Percentiles rank a stretch among this genome's conserved stretches.
Conservation (phyloP, 2,113 vertebrate genomes). For the Reinhardtius hippoglossoides region DNA sequence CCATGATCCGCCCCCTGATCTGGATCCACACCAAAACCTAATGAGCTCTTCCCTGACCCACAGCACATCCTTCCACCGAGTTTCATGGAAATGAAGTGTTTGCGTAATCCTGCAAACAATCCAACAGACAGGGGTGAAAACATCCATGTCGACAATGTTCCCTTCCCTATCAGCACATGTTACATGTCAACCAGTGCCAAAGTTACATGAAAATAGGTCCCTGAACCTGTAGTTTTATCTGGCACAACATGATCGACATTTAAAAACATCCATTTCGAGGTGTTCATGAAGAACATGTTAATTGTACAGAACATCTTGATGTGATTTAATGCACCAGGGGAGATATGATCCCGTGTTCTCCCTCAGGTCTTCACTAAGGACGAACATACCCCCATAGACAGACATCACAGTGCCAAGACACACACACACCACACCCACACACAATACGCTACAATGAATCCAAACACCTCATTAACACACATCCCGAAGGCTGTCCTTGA, state of each 20-base stretch:
- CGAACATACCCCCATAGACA: constrained; percentile 23
- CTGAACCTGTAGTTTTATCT: constrained; percentile 3
- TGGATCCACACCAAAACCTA: no score
- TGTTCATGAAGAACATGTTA: constrained; percentile 10
- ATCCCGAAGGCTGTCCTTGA: constrained; percentile 54
- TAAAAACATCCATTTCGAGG: constrained; percentile 17
- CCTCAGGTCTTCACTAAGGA: constrained; percentile 17
- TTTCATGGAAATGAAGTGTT: no score
- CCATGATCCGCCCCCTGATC: no score
- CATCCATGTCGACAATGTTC: no score
- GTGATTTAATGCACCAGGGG: constrained; percentile 8
- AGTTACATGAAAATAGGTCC: background rate
- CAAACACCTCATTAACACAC: constrained; percentile 64
- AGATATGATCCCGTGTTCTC: constrained; percentile 30
- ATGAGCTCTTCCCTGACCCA: no score
- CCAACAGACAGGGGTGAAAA: no score
- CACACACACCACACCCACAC: constrained; percentile 16
- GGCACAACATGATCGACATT: background rate
- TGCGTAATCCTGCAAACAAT: no score
- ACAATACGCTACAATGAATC: constrained; percentile 25
- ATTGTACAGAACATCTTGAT: constrained; percentile 27
- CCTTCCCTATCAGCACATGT: background rate
- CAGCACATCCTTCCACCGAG: no score
- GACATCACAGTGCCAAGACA: background rate
- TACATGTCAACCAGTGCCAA: background rate